Base-by-base conservation (phyloP, 2,888 invertebrate genomes). In the Drosophila ezoana region DNA sequence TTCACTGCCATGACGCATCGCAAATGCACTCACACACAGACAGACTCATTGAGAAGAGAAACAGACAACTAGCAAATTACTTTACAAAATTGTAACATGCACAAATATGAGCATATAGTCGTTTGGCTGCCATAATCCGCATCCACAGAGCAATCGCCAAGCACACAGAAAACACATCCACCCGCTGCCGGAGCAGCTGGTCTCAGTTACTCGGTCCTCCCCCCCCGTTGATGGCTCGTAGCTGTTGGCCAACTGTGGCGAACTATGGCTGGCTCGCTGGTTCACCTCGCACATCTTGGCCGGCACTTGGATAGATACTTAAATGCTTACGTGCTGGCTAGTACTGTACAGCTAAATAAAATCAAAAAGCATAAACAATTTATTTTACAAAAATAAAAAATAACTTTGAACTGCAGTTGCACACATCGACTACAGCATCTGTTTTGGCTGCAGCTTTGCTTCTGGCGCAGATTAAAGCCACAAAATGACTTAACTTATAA, bases 401-500 rank as follows among this genome's bases (percentile, higher is more conserved):
- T 72, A 62, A 66, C 75, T 69, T 70, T 75, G 75, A 72, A 75
- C 76, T 73, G 73, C 62, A 56, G 69, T 44, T 58, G 51, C 32
- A 64, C 28, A 28, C 28, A 28, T 70, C 47, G 47, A 43, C 44
- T 18, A 16, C 51, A 52, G 54, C 41, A 47, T 63, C 60, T 58
- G 60, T 51, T 59, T 48, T 54, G 43, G 52, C 60, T 66, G 11
- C 14, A 43, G 65, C 67, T 62, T 58, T 44, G 76, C 74, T 71
- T 63, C 45, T 71, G 65, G 63, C 72, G 60, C 48, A 72, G 73
- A 68, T 66, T 68, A 58, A 41, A 82, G 80, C 76, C 74, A 51
- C 79, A 77, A 82, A 83, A 83, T 85, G 82, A 83, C 82, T 83
- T 83, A 84, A 83, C 82, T 83, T 84, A 76, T 81, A 80, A 79